These are phyloP conservation scores for Dinoponera quadriceps DNA, from an alignment of 1,140 invertebrate species.

Conservation along the genomic window DNA sequence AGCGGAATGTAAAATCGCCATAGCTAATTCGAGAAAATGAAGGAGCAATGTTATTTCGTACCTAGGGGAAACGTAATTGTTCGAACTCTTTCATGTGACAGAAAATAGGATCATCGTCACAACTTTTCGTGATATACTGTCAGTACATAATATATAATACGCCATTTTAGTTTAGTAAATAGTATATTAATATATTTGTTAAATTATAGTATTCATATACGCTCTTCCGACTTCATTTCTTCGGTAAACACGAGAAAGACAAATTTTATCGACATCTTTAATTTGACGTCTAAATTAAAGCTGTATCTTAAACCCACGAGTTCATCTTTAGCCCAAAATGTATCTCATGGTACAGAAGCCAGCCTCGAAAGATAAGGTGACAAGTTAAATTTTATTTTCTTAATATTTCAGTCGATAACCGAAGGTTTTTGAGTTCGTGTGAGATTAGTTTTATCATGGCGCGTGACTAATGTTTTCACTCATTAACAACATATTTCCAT, in stretches of 20 bases:
- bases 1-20: slow-evolving; percentile 18
- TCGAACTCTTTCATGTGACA: not conserved
- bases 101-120: not conserved
- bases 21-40: not conserved
- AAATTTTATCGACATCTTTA: no score
- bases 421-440: not conserved
- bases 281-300: no score
- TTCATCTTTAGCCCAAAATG: no score
- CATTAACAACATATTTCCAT: slow-evolving; percentile 20
- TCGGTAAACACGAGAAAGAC: no score
- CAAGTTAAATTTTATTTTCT: not conserved
- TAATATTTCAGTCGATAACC: not conserved
- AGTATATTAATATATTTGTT: not conserved
- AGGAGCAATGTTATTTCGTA: not conserved
- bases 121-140: not conserved
- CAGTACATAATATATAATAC: not conserved
- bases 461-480: not conserved
- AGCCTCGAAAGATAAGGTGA: not conserved
- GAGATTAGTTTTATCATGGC: slow-evolving; percentile 39
- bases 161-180: not conserved
- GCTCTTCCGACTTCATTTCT: no score
- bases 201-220: not conserved
- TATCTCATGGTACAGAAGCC: no score
- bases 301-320: no score
- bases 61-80: not conserved